phyloP scores from a whole-genome alignment of 2,113 vertebrate species.

The Mustela nigripes region DNA sequence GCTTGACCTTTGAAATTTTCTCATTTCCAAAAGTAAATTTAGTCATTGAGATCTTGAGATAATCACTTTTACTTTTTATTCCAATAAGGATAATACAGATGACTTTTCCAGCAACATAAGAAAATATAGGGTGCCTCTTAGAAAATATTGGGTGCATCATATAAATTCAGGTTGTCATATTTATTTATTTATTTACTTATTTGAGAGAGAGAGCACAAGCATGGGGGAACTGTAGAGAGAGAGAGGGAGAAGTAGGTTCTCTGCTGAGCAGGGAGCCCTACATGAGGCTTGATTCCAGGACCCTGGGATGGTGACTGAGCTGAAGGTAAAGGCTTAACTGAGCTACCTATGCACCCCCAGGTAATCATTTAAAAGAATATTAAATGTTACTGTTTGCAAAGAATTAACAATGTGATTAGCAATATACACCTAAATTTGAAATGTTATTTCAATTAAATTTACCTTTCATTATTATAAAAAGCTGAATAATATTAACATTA shows the following conservation, averaged over 20 bases:
- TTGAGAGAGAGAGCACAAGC: not conserved
- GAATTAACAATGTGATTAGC: not conserved
- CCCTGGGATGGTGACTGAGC: not conserved
- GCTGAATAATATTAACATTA: not conserved
- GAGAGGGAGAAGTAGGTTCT: not conserved
- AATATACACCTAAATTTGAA: not conserved
- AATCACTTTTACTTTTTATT: not conserved
- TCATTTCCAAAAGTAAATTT: not conserved
- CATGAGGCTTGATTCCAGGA: not conserved
- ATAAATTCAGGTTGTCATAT: not conserved
- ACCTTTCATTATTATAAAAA: not conserved
- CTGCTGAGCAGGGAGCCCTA: not conserved
- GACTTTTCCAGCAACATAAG: not conserved
- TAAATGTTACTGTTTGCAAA: not conserved
- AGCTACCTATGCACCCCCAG: not conserved
- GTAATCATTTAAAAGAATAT: not conserved
- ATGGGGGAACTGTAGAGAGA: not conserved
- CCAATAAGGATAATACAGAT: not conserved
- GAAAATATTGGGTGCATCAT: not conserved
- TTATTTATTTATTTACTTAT: too few relatives aligned
- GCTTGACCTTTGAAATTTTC: not conserved
- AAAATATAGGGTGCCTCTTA: not conserved
- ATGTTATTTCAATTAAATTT: not conserved
- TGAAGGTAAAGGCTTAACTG: not conserved
- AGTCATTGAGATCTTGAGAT: constrained; percentile 48